Evolutionary conservation across 2,888 invertebrate genomes (phyloP), one percentile per base, ranked within the genome.

Genomic region (Melanchra persicariae): DNA sequence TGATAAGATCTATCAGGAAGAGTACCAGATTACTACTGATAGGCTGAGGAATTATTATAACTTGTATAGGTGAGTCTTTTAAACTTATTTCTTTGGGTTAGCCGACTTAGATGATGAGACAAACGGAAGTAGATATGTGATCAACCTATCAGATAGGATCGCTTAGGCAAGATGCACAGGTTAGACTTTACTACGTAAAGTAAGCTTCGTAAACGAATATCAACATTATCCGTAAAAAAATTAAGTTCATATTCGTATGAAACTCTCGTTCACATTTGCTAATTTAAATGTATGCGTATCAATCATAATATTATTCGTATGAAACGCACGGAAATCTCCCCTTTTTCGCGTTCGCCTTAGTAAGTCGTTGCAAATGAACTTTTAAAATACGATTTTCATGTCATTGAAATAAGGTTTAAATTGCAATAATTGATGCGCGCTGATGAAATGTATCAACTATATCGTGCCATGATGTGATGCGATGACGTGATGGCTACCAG

Each of bases 11-110:
- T 96, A 97, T 58, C 93, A 95, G 26, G 97, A 98, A 66, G 97
- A 97, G 77, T 98, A 97, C 90, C 96, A 97, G 88, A 98, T 98
- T 83, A 97, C 97, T 19, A 97, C 98, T 0, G 98, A 97, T 88
- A 96, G 97, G 49, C 94, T 98, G 81, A 96, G 97, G 88, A 98
- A 97, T 90, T 98, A 98, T 88, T 97, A 98, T 87, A 97, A 97
- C 82, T 93, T 96, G 79, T 98, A 96, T 88, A 96, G 96, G 97
- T 97, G 71, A 89, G 92, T 78, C 43, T 43, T 45, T n/a, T 15
- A 0, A 6, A 19, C 5, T 34, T 30, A 2, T n/a, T 26, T 43
- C 47, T 15, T 17, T 0, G 0, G 6, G 4, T 12, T 17, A 15
- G 1, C 0, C 15, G 19, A 40, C 8, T 6, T 1, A 5, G 1